These are phyloP conservation scores for Cylloceria caligata DNA, from an alignment of 2,888 invertebrate genomes.

Conservation along the genomic window DNA sequence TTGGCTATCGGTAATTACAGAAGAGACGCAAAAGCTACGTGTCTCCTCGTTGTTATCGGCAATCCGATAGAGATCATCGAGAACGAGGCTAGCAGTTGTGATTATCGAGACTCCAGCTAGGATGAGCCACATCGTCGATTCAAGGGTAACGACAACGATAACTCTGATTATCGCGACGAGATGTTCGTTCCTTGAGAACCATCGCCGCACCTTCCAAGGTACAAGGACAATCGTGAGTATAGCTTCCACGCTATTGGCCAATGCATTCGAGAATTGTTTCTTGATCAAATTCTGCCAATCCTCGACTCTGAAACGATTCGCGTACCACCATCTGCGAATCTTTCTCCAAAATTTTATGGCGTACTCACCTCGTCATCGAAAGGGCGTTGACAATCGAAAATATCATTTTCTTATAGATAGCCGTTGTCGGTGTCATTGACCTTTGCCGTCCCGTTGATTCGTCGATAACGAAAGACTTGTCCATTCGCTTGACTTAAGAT, in stretches of 20 bases:
- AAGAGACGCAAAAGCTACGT: neutral
- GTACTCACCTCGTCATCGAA: constrained; percentile 30
- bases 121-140: constrained; percentile 74
- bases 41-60: constrained; percentile 4
- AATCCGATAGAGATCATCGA: constrained; percentile 70
- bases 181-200: constrained; percentile 72
- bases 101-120: constrained; percentile 77
- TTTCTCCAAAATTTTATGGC: neutral
- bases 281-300: constrained; percentile 2
- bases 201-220: constrained; percentile 69
- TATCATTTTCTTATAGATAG: neutral
- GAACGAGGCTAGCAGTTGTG: constrained; percentile 69
- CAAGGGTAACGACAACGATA: constrained; percentile 74
- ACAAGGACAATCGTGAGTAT: constrained; percentile 64
- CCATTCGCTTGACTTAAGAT: neutral
- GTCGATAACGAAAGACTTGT: neutral
- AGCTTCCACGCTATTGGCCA: constrained; percentile 68
- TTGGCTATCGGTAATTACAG: neutral
- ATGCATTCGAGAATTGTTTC: constrained; percentile 50
- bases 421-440: too few species aligned
- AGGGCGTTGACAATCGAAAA: neutral
- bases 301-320: constrained; percentile 23
- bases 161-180: constrained; percentile 70
- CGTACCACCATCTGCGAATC: neutral
- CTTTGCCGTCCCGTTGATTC: neutral